Evolutionary conservation across 2,113 vertebrate genomes (phyloP), one percentile per base, ranked within the genome.

Genomic region (Calyptommatus sinebrachiatus): DNA sequence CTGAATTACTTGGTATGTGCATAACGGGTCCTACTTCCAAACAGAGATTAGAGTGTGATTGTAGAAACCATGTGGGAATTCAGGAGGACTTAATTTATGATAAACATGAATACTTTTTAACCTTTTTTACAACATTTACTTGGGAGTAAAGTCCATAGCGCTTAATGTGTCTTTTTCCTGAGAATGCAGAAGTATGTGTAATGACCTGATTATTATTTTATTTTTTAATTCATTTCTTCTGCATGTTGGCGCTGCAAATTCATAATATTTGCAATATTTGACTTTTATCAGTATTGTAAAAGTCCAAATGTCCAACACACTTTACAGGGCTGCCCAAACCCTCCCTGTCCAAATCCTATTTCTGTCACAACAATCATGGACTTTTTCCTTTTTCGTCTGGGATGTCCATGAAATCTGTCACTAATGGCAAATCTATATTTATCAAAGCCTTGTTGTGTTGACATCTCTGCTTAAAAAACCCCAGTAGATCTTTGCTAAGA

Each of bases 191-290:
- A 66, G n/a, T 16, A 2, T 20, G 28, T 1, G 18, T 29, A 29
- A 12, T 66, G 14, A 12, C n/a, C 11, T 66, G 65, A 11, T 28
- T 66, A 1, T 48, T 71, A 20, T 9, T 18, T 0, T 74, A 11
- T 8, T 68, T 75, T 0, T 18, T 70, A 26, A 48, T 82, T 53
- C 0, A 31, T 14, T 75, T 80, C 53, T 60, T 75, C 73, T 45
- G 22, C 50, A 46, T 71, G 53, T 80, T 0, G 0, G 35, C 20
- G 1, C 53, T 7, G 0, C 14, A 26, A 1, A 1, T 8, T 48
- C 18, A 31, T 0, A 0, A 69, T 63, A 71, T 79, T 79, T 45
- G 62, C 63, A 67, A 66, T 28, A 16, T 12, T n/a, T 21, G 62
- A 7, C 9, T 76, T 76, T 24, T 35, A 8, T n/a, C n/a, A n/a